Evolutionary conservation across 23 tunicate genomes (phyloP).

Genomic region (Ascidia mentula): DNA sequence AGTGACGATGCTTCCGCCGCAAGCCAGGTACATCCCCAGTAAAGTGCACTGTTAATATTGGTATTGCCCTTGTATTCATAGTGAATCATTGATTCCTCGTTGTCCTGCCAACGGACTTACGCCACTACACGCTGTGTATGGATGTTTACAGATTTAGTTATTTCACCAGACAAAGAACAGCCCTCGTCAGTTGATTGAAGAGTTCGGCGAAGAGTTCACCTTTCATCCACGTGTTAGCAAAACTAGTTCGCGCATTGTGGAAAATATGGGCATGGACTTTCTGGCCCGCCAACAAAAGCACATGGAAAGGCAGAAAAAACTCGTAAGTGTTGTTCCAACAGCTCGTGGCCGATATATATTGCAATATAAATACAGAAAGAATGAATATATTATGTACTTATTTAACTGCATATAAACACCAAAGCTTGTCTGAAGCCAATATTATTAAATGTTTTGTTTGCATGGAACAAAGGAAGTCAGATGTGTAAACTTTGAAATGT

Average conservation of each 20-base stretch:
- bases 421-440: too few species aligned
- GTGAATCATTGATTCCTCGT: slow-evolving; percentile 6
- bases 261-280: slow-evolving; percentile 73
- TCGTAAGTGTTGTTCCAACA: too few species aligned
- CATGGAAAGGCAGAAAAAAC: slow-evolving; percentile 59
- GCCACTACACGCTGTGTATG: neutral
- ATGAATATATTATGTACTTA: too few species aligned
- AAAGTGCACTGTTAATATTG: too few species aligned
- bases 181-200: neutral
- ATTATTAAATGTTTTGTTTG: too few species aligned
- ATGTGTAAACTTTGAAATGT: too few species aligned
- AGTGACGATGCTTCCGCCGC: neutral
- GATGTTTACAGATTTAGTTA: neutral
- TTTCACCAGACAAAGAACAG: slow-evolving; percentile 19
- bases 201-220: slow-evolving; percentile 60
- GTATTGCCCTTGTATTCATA: slow-evolving; percentile 4
- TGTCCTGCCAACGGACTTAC: neutral
- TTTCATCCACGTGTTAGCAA: slow-evolving; percentile 91
- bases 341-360: too few species aligned
- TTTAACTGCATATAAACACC: too few species aligned
- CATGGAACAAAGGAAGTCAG: too few species aligned
- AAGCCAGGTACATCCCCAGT: neutral
- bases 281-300: slow-evolving; percentile 76
- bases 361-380: too few species aligned
- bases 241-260: slow-evolving; percentile 71